phyloP scores from a whole-genome alignment of 2,113 vertebrate genomes.

The Syrrhaptes paradoxus region DNA sequence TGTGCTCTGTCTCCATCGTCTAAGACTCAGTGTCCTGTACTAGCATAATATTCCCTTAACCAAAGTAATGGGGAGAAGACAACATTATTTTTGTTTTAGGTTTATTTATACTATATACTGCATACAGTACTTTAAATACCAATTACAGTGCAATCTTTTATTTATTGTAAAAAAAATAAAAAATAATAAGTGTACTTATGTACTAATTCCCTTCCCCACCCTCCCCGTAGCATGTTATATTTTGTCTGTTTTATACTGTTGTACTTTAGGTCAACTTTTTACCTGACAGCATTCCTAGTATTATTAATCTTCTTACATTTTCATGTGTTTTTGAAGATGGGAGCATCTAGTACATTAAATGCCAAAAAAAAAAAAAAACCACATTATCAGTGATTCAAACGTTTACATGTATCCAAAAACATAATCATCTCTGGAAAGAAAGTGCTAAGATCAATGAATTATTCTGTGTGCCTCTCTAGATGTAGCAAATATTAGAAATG shows the following conservation, averaged over 20 bases:
- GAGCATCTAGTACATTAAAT: slow-evolving; percentile 87
- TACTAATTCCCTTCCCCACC: slow-evolving; percentile 85
- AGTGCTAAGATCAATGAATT: slow-evolving; percentile 81
- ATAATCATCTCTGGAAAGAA: slow-evolving; percentile 87
- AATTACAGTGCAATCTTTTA: slow-evolving; percentile 99
- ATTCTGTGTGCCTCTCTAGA: slow-evolving; percentile 87
- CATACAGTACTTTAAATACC: slow-evolving; percentile 99
- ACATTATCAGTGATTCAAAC: slow-evolving; percentile 81
- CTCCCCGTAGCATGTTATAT: slow-evolving; percentile 90
- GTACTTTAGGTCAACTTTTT: slow-evolving; percentile 90
- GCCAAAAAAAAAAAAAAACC: slow-evolving; percentile 72
- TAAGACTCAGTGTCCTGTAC: slow-evolving; percentile 88
- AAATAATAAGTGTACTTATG: slow-evolving; percentile 94
- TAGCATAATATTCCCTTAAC: slow-evolving; percentile 92
- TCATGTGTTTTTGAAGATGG: slow-evolving; percentile 85
- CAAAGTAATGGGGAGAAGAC: slow-evolving; percentile 95
- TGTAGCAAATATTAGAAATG: slow-evolving; percentile 86
- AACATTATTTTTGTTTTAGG: slow-evolving; percentile 92
- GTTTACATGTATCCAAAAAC: slow-evolving; percentile 93
- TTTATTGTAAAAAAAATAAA: slow-evolving; percentile 98
- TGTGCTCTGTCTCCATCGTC: slow-evolving; percentile 80
- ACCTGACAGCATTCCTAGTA: slow-evolving; percentile 93
- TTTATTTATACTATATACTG: slow-evolving; percentile 99
- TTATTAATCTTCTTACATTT: slow-evolving; percentile 90
- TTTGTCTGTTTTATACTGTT: slow-evolving; percentile 85